phyloP scores from a whole-genome alignment of 2,888 invertebrate species.

The Cantharis flavilabris region DNA sequence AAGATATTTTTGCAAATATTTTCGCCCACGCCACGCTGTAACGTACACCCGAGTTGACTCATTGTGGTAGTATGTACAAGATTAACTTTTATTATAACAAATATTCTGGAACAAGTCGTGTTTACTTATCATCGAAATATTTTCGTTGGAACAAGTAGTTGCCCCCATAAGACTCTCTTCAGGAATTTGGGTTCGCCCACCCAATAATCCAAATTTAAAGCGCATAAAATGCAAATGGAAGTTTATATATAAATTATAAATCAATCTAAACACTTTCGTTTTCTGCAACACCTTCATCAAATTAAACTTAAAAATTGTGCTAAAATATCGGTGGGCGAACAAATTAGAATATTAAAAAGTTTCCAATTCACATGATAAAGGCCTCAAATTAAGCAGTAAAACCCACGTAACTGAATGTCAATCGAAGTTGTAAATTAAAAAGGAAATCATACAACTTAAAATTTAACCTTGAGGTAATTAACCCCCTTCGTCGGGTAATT shows the following conservation, averaged over 20 bases:
- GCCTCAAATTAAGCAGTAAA: background rate
- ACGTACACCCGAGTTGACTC: background rate
- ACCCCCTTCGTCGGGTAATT: background rate
- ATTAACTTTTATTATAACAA: background rate
- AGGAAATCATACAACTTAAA: background rate
- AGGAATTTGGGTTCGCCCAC: background rate
- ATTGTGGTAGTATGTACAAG: background rate
- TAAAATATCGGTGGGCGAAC: background rate
- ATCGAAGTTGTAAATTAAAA: background rate
- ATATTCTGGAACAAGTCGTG: background rate
- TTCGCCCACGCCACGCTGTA: slow-evolving; percentile 9
- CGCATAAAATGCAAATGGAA: background rate
- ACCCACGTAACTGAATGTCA: background rate
- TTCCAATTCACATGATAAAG: background rate
- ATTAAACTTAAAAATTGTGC: background rate
- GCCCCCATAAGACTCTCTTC: background rate
- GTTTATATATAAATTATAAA: background rate
- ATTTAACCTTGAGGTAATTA: slow-evolving; percentile 8
- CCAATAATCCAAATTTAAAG: background rate
- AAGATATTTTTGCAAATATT: slow-evolving; percentile 1
- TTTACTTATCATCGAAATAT: background rate
- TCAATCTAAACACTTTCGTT: background rate
- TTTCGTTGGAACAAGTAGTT: background rate
- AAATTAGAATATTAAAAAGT: background rate
- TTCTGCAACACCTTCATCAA: background rate